Evolutionary conservation across 2,888 invertebrate species (phyloP).

Genomic region (Halictus ligatus): DNA sequence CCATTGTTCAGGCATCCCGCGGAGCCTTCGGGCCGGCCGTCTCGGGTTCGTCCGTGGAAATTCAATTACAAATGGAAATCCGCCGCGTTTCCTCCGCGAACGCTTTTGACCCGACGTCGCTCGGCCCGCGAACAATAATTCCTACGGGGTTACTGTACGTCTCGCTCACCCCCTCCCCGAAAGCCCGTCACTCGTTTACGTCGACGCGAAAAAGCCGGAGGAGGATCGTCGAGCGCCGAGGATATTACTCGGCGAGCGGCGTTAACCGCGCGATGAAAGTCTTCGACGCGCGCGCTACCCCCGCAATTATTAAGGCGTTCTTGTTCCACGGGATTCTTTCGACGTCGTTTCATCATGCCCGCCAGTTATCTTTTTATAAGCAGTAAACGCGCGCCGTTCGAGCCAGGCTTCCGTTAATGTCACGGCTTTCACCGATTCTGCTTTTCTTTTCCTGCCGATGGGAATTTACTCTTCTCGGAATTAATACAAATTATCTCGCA

Average conservation of each 20-base stretch:
- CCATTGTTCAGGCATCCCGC: background rate
- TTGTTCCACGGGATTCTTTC: slow-evolving; percentile 33
- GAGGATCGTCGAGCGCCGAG: slow-evolving; percentile 7
- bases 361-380: slow-evolving; percentile 32
- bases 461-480: background rate
- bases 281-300: slow-evolving; percentile 31
- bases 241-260: slow-evolving; percentile 32
- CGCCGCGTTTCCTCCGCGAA: background rate
- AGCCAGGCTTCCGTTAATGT: slow-evolving; percentile 3
- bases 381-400: background rate
- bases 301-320: slow-evolving; percentile 36
- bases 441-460: background rate
- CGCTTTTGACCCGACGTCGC: background rate
- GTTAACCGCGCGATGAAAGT: slow-evolving; percentile 41
- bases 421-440: background rate
- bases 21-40: background rate
- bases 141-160: background rate
- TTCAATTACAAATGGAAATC: background rate
- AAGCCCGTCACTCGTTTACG: background rate
- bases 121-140: background rate
- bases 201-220: slow-evolving; percentile 1
- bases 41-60: background rate
- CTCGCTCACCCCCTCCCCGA: no score
- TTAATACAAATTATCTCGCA: background rate
- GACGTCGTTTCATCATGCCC: slow-evolving; percentile 15